phyloP scores from a whole-genome alignment of 2,113 vertebrate genomes.

The Neogale vison region DNA sequence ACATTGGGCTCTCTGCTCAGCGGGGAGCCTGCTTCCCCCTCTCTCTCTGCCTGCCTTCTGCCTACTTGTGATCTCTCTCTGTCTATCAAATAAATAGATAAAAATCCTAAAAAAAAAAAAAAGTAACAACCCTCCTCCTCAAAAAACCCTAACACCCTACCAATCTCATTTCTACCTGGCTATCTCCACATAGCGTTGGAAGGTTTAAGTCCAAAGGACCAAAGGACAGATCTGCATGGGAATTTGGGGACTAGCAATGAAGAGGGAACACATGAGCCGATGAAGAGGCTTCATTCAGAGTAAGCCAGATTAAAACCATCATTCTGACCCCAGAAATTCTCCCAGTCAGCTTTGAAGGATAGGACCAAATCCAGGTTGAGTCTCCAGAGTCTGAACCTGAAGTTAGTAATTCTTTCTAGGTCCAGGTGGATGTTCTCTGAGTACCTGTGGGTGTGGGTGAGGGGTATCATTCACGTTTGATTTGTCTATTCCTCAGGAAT shows the following conservation, averaged over 20 bases:
- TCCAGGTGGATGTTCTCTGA: neutral
- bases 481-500: neutral
- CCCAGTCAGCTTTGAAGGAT: neutral
- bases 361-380: rapidly evolving
- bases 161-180: neutral
- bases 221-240: neutral
- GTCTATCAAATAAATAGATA: no score
- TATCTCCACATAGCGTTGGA: neutral
- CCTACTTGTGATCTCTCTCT: no score
- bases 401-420: neutral
- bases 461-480: neutral
- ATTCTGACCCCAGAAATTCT: neutral
- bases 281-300: neutral
- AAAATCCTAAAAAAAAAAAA: no score
- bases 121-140: neutral
- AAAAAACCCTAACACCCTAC: neutral
- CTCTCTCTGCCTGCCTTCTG: no score
- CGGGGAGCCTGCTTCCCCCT: no score
- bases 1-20: no score
- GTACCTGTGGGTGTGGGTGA: neutral
- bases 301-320: neutral
- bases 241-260: neutral
- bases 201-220: neutral
- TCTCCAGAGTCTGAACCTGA: no score
- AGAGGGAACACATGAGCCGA: neutral